phyloP scores from a whole-genome alignment of 2,888 invertebrate species.

The Himalopsyche kuldschensis region DNA sequence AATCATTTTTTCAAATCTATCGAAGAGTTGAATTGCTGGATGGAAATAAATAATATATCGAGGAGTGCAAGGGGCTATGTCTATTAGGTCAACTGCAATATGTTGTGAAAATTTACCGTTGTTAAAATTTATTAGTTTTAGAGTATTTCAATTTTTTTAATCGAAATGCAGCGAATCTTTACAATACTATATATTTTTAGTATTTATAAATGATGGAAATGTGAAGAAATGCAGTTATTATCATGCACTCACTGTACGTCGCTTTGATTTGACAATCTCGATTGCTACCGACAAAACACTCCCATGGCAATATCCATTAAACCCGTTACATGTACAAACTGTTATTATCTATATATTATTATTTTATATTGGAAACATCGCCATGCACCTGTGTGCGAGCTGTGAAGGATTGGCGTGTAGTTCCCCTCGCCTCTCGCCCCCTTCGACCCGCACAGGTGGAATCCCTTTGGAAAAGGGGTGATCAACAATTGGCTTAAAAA shows the following conservation, averaged over 20 bases:
- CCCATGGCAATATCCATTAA: neutral
- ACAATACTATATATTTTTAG: too few species aligned
- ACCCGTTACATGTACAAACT: neutral
- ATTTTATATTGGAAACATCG: neutral
- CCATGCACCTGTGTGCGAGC: neutral
- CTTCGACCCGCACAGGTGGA: neutral
- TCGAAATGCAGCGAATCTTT: too few species aligned
- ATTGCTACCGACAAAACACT: constrained; percentile 1
- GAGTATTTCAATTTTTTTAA: too few species aligned
- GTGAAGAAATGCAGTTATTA: neutral
- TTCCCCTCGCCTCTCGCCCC: neutral
- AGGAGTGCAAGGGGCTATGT: too few species aligned
- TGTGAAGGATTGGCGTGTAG: constrained; percentile 1
- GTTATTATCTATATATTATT: neutral
- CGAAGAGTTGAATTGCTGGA: too few species aligned
- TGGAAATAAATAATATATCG: too few species aligned
- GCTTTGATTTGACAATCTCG: neutral
- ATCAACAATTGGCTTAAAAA: neutral
- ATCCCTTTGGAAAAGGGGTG: neutral
- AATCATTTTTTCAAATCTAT: too few species aligned
- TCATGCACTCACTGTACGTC: neutral
- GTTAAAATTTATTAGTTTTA: too few species aligned
- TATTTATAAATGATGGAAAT: neutral
- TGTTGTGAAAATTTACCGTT: too few species aligned
- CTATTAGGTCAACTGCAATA: too few species aligned